Evolutionary conservation across 2,797 vertebrate genomes (phyloP).

Genomic region (Cyclopterus lumpus): DNA sequence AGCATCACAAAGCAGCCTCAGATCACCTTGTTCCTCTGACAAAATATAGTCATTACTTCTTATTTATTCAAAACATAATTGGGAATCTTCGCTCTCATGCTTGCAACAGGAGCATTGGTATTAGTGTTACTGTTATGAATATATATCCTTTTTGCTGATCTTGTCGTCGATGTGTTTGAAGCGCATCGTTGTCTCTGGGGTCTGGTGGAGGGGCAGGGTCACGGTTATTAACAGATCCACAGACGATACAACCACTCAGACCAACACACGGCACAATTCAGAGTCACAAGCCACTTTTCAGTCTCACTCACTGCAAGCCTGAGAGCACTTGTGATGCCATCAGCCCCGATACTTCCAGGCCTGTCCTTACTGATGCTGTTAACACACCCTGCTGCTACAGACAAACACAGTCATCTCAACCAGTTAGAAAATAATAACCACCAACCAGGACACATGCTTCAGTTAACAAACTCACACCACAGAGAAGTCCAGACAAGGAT

Average conservation of each 20-base stretch:
- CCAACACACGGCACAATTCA: not conserved
- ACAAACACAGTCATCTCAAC: conserved; percentile 15
- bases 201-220: not conserved
- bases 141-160: not conserved
- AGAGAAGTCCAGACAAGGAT: not conserved
- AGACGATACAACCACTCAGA: conserved; percentile 25
- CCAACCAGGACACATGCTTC: not conserved
- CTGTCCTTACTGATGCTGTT: conserved; percentile 7
- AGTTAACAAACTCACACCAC: conserved; percentile 14
- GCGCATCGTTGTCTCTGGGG: not conserved
- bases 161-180: not conserved
- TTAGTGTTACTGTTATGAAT: not conserved
- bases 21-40: not conserved
- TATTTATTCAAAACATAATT: conserved; percentile 26
- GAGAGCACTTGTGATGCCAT: not conserved
- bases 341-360: not conserved
- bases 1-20: conserved; percentile 27
- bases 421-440: conserved; percentile 8
- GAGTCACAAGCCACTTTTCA: conserved; percentile 6
- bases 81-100: not conserved
- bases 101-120: not conserved
- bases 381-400: conserved; percentile 24
- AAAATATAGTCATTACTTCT: conserved; percentile 3
- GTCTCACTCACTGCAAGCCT: not conserved
- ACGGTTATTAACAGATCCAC: not conserved